A percentile compares a stretch with the other conserved stretches of the same genome.
Evolutionary conservation across 2,113 vertebrate genomes (phyloP).

Genomic region (Ellobius talpinus): DNA sequence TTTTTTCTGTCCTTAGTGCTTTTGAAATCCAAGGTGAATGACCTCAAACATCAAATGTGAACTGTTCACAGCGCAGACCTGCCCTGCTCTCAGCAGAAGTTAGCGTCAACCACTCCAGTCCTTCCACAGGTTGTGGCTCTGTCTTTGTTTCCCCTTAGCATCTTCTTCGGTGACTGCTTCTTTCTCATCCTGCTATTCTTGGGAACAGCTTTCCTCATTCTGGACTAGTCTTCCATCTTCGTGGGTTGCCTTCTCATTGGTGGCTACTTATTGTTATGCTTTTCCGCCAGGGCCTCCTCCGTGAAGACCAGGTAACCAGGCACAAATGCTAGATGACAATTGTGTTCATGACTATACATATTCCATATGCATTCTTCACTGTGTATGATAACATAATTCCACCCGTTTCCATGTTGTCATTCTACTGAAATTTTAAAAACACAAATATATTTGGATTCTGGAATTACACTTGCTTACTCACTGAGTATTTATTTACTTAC

Average conservation of each 20-base stretch:
- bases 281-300: constrained; percentile 11
- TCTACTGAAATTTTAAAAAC: too few relatives aligned
- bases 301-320: background rate
- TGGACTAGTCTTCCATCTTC: too few relatives aligned
- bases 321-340: constrained; percentile 26
- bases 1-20: too few relatives aligned
- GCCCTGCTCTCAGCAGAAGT: background rate
- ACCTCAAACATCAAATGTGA: background rate
- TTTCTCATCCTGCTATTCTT: constrained; percentile 51
- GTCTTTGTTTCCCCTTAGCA: background rate
- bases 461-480: too few relatives aligned
- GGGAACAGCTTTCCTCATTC: background rate
- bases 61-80: background rate
- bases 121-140: background rate
- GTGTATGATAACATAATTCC: background rate
- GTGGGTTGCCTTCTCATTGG: background rate
- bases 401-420: too few relatives aligned
- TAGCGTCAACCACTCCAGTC: background rate
- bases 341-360: background rate
- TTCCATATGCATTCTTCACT: background rate
- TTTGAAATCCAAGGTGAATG: background rate
- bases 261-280: constrained; percentile 65
- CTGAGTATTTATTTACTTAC: too few relatives aligned
- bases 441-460: too few relatives aligned
- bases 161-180: background rate